These are phyloP conservation scores for Ametastegia equiseti DNA, from an alignment of 2,888 invertebrate species.

Conservation along the genomic window DNA sequence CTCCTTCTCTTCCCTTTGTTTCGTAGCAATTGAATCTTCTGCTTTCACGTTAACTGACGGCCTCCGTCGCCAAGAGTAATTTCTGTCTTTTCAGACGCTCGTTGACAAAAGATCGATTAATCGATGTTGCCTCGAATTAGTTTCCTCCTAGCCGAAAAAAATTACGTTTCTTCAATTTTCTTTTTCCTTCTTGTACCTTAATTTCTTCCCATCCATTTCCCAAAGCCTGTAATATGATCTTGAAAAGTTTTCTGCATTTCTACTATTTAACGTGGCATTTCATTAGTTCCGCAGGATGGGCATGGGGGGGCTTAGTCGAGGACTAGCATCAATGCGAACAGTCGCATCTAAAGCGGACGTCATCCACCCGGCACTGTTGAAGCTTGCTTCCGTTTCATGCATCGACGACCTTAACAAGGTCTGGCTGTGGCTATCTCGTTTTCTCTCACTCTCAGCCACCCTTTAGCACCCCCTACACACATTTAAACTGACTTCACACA, in stretches of 20 bases:
- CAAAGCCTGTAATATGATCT: not conserved
- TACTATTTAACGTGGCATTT: constrained; percentile 42
- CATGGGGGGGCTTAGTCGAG: not conserved
- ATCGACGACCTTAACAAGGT: constrained; percentile 54
- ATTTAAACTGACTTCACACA: not conserved
- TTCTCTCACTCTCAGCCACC: constrained; percentile 49
- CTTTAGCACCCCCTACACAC: not conserved
- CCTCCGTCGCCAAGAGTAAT: not conserved
- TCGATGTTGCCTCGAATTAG: not conserved
- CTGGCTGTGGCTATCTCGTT: constrained; percentile 47
- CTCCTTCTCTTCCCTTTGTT: not conserved
- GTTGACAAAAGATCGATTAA: not conserved
- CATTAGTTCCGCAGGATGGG: constrained; percentile 52
- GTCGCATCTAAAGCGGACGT: constrained; percentile 16
- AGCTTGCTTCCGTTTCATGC: constrained; percentile 58
- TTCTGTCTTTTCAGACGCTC: not conserved
- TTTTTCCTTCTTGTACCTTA: not conserved
- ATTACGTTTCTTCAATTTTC: too few species aligned
- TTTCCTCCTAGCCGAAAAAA: not conserved
- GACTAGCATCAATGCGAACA: constrained; percentile 27
- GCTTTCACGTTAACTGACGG: not conserved
- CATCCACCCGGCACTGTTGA: constrained; percentile 31
- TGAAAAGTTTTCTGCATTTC: not conserved
- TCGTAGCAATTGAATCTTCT: not conserved
- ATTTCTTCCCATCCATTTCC: not conserved